Percentiles rank a stretch among this genome's conserved stretches.
These are phyloP conservation scores for Drosophila borborema DNA, from an alignment of 2,888 invertebrate genomes.

Conservation along the genomic window DNA sequence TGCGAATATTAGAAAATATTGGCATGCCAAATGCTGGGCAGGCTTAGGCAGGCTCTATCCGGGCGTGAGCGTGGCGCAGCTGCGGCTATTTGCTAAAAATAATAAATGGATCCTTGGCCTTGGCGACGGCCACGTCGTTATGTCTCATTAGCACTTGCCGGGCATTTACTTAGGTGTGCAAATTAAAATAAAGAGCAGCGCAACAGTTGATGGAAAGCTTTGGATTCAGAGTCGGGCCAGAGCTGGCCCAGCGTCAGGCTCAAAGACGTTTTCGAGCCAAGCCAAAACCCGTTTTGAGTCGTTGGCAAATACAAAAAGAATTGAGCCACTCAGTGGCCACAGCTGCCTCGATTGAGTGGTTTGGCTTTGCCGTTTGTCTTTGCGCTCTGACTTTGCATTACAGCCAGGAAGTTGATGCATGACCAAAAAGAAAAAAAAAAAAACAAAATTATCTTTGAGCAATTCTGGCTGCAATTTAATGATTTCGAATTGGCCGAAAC, in stretches of 20 bases:
- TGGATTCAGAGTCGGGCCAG: conserved; percentile 12
- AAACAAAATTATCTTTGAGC: conserved; percentile 34
- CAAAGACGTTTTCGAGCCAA: conserved; percentile 10
- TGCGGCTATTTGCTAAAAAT: conserved; percentile 40
- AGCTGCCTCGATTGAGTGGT: conserved; percentile 39
- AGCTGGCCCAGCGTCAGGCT: conserved; percentile 15
- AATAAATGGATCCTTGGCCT: conserved; percentile 71
- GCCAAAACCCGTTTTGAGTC: conserved; percentile 45
- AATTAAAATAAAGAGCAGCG: conserved; percentile 74
- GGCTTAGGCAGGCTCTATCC: conserved; percentile 17
- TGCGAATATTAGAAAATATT: conserved; percentile 78
- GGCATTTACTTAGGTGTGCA: conserved; percentile 65
- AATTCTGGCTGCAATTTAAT: conserved; percentile 56
- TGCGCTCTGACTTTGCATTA: conserved; percentile 31
- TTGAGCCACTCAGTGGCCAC: conserved; percentile 24
- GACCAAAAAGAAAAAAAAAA: conserved; percentile 36
- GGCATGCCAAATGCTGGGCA: conserved; percentile 64
- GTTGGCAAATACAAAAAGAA: conserved; percentile 31
- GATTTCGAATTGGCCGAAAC: conserved; percentile 41
- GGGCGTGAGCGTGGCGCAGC: conserved; percentile 9
- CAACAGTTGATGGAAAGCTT: conserved; percentile 49
- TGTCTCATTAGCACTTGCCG: conserved; percentile 74
- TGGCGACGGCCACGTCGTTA: conserved; percentile 72
- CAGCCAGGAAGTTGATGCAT: conserved; percentile 55
- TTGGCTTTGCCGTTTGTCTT: conserved; percentile 26